Conservation (phyloP, 92 coral and sea anemone genomes). For the Porites rus region DNA sequence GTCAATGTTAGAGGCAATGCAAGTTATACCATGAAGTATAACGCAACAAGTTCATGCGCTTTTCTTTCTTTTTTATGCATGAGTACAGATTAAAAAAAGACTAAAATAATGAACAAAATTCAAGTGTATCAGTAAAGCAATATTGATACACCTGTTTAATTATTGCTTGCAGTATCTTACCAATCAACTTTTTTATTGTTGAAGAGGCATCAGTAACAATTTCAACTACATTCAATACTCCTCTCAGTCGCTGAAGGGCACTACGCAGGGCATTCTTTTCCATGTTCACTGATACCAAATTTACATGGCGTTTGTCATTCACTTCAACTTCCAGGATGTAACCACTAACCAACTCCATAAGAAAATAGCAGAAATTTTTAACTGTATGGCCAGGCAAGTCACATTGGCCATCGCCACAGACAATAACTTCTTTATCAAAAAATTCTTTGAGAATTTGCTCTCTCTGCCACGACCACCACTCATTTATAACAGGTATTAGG, state of each 20-base stretch:
- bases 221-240: constrained; percentile 50
- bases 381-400: constrained; percentile 62
- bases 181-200: constrained; percentile 45
- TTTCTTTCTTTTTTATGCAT: no score
- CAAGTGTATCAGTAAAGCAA: not conserved
- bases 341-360: constrained; percentile 43
- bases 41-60: no score
- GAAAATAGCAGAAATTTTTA: constrained; percentile 47
- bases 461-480: constrained; percentile 63
- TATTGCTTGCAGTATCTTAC: not conserved
- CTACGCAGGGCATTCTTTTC: constrained; percentile 48
- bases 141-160: not conserved
- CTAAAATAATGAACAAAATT: not conserved
- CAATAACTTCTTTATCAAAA: constrained; percentile 25
- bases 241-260: constrained; percentile 22
- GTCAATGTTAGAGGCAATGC: no score
- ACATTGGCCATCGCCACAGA: constrained; percentile 69
- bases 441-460: constrained; percentile 21
- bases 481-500: constrained; percentile 47
- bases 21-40: no score
- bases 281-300: constrained; percentile 47
- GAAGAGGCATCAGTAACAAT: constrained; percentile 66
- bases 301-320: constrained; percentile 58
- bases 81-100: no score
- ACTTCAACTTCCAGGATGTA: constrained; percentile 57